These are phyloP conservation scores for Tipula unca DNA, from an alignment of 2,888 invertebrate genomes.

Conservation along the genomic window DNA sequence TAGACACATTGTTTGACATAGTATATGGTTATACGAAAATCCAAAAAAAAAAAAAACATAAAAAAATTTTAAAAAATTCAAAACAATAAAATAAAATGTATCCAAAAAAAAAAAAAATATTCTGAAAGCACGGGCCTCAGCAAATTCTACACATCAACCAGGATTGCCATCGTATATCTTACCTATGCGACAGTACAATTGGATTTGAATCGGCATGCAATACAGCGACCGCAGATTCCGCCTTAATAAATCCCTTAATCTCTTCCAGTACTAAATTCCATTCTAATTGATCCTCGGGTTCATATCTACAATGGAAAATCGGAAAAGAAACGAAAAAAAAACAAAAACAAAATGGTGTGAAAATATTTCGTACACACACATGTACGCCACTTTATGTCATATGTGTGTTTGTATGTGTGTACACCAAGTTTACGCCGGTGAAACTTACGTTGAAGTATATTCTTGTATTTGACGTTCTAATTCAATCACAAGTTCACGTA, in stretches of 20 bases:
- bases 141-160: slow-evolving; percentile 26
- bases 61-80: not conserved
- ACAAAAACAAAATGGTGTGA: not conserved
- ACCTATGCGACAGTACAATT: slow-evolving; percentile 82
- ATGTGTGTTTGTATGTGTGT: not conserved
- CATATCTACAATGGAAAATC: slow-evolving; percentile 49
- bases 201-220: slow-evolving; percentile 80
- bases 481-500: slow-evolving; percentile 84
- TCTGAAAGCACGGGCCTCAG: slow-evolving; percentile 44
- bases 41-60: not conserved
- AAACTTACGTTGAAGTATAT: slow-evolving; percentile 68
- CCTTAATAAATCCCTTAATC: slow-evolving; percentile 88
- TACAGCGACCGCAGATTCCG: slow-evolving; percentile 82
- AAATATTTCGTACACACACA: not conserved
- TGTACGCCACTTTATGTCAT: not conserved
- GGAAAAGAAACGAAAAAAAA: slow-evolving; percentile 3
- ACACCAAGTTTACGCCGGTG: not conserved
- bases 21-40: not conserved
- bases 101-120: not conserved
- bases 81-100: not conserved
- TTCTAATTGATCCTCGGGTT: slow-evolving; percentile 94
- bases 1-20: not conserved
- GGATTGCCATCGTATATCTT: slow-evolving; percentile 24
- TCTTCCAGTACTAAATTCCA: slow-evolving; percentile 93
- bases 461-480: slow-evolving; percentile 89